Evolutionary conservation across 2,888 invertebrate species (phyloP).

Genomic region (Siphonodentalium dalli): DNA sequence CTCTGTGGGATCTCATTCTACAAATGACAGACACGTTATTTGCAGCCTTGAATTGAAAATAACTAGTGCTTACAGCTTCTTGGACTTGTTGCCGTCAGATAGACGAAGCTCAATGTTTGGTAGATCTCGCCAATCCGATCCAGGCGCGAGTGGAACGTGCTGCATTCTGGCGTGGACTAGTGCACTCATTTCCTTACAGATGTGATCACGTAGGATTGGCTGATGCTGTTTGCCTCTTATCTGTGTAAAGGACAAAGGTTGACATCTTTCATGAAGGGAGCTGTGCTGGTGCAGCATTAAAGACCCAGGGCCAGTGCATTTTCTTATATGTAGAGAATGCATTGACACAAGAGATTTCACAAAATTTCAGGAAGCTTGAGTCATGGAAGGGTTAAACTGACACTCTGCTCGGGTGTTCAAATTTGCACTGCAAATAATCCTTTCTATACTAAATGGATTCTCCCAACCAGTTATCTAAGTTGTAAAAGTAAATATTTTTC

Average conservation of each 20-base stretch:
- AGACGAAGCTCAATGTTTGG: constrained; percentile 79
- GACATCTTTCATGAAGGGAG: too few species aligned
- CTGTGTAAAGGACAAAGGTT: constrained; percentile 51
- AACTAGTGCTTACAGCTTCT: constrained; percentile 69
- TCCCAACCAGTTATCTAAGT: too few species aligned
- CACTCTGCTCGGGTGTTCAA: neutral
- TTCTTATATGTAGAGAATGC: neutral
- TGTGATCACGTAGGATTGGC: constrained; percentile 75
- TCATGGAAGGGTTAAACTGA: too few species aligned
- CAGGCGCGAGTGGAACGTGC: constrained; percentile 77
- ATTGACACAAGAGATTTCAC: neutral
- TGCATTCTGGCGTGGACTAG: constrained; percentile 80
- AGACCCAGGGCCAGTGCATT: too few species aligned
- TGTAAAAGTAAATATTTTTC: neutral
- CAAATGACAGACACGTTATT: too few species aligned
- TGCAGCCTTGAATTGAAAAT: too few species aligned
- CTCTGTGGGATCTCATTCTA: too few species aligned
- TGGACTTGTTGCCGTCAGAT: constrained; percentile 75
- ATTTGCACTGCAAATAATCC: neutral
- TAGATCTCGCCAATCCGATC: constrained; percentile 86
- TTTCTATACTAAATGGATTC: too few species aligned
- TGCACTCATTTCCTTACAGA: constrained; percentile 84
- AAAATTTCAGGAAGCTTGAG: too few species aligned
- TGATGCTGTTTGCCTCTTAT: constrained; percentile 72
- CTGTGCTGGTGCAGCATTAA: too few species aligned